Percentiles rank a stretch among this genome's conserved stretches.
Evolutionary conservation across 2,888 invertebrate genomes (phyloP).

Genomic region (Autographa gamma): DNA sequence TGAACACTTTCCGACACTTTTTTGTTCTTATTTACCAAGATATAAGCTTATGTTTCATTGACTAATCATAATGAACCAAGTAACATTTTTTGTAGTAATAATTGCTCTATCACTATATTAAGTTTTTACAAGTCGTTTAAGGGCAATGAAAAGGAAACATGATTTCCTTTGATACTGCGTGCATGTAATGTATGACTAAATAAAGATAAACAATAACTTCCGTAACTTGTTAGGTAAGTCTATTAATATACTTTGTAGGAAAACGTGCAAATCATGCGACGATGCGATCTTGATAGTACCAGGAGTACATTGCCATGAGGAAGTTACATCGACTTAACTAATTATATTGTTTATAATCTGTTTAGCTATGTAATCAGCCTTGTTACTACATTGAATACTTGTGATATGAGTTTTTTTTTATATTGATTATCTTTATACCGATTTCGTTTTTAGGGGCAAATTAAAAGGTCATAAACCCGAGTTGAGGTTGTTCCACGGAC

Average conservation of each 20-base stretch:
- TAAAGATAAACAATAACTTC: conserved; percentile 18
- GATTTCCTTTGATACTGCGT: conserved; percentile 11
- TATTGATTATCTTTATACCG: no score
- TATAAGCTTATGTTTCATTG: no score
- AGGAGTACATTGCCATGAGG: conserved; percentile 26
- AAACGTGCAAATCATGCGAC: conserved; percentile 6
- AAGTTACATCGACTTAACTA: background rate
- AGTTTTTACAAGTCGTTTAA: no score
- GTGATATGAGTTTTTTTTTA: no score
- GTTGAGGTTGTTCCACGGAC: no score
- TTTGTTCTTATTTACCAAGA: no score
- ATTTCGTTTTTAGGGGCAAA: no score
- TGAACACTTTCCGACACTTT: no score
- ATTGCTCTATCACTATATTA: no score
- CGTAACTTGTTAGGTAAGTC: conserved; percentile 22
- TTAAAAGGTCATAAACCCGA: no score
- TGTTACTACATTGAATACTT: background rate
- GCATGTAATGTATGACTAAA: conserved; percentile 10
- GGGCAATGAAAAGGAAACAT: background rate
- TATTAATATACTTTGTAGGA: conserved; percentile 23
- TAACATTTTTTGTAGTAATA: no score
- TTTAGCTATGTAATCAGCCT: background rate
- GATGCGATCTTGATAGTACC: conserved; percentile 32
- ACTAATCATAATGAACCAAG: no score
- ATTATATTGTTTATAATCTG: conserved; percentile 1